Base-by-base conservation (phyloP, 2,797 vertebrate species). In the Pseudomugil gertrudae region DNA sequence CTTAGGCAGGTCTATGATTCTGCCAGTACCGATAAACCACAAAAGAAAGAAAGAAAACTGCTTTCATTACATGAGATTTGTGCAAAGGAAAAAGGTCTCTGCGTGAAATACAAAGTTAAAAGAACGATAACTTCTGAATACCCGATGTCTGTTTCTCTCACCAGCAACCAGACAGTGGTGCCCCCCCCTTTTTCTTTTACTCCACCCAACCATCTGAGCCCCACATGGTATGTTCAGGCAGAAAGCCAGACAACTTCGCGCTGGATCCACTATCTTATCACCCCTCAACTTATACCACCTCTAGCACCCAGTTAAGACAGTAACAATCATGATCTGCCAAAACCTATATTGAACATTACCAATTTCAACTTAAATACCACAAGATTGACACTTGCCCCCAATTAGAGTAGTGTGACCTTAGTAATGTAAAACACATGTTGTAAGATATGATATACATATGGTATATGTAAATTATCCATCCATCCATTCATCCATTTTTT, bases 141-240 rank as follows among this genome's bases (percentile, higher is more conserved):
- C 79, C 64, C 43, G 59, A 43, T 66, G 26, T 76, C 80, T 78
- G 69, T 80, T 87, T 69, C 78, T 36, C 51, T 81, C 73, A 72
- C 60, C 72, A 87, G 76, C 83, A 85, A 84, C 72, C 72, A 76
- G 84, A 85, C 76, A 80, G 78, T 71, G 0, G 72, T 57, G 67
- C 59, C 73, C 72, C 78, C 84, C 78, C 91, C 81, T 86, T 82
- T n/a, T 91, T 89, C 87, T 92, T 93, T 90, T 92, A 93, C 95
- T 95, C 92, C 93, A 94, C 78, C 70, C 71, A 92, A 94, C 93
- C 95, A 97, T 94, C 90, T 89, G 94, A 98, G 92, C 87, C 92
- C 92, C 95, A 94, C 91, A 94, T 91, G 92, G 94, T 93, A 93
- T 91, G 94, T 92, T 94, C 91, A 86, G 93, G 94, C 93, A 94